A percentile compares a stretch with the other conserved stretches of the same genome.
Conservation (phyloP, 2,113 vertebrate genomes). For the Muscicapa adusta region DNA sequence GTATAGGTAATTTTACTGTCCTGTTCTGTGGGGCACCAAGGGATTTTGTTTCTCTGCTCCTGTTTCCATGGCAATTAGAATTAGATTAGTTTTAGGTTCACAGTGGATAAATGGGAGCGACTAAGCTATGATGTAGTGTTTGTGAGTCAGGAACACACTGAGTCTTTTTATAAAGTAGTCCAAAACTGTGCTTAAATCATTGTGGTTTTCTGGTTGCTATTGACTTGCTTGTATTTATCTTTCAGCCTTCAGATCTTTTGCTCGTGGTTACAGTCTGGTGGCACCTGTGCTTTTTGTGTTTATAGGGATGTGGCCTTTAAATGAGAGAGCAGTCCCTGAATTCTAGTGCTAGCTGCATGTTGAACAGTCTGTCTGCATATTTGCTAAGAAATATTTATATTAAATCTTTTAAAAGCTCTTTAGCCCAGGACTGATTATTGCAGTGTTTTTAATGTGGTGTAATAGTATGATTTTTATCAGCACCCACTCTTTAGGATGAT, state of each 20-base stretch:
- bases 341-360: not conserved
- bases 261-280: not conserved
- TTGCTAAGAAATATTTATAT: not conserved
- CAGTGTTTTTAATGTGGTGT: not conserved
- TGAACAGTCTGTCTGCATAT: not conserved
- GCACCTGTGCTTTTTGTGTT: not conserved
- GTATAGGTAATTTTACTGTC: constrained; percentile 58
- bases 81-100: constrained; percentile 71
- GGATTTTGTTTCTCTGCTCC: constrained; percentile 78
- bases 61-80: constrained; percentile 86
- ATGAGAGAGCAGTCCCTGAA: not conserved
- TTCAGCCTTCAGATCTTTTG: rapidly evolving
- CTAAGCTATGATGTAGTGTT: constrained; percentile 24
- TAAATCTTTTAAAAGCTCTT: not conserved
- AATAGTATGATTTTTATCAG: not conserved
- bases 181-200: not conserved
- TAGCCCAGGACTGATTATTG: not conserved
- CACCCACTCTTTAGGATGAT: not conserved
- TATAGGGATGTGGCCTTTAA: not conserved
- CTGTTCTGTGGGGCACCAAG: constrained; percentile 45
- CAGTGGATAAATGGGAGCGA: constrained; percentile 60
- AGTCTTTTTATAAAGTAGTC: not conserved
- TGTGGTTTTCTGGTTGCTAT: not conserved
- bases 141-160: not conserved
- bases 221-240: not conserved